phyloP scores from a whole-genome alignment of 2,113 vertebrate genomes.

The Spheniscus mendiculus region DNA sequence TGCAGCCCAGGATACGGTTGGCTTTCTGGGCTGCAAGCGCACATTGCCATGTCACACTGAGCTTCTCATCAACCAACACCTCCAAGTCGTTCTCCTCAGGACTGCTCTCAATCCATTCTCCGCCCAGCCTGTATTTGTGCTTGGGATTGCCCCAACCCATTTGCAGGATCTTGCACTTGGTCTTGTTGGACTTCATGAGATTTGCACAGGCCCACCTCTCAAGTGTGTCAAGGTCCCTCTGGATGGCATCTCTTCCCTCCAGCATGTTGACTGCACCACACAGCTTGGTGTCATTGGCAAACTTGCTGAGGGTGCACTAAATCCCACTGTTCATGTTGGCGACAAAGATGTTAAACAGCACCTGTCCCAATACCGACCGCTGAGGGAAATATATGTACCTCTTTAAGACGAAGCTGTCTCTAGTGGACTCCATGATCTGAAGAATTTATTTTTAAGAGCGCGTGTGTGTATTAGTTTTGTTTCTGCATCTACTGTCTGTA shows the following conservation, averaged over 20 bases:
- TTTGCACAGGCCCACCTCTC: not conserved
- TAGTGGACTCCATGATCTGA: not conserved
- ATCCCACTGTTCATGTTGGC: not conserved
- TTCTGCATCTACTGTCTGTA: not conserved
- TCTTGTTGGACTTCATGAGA: not conserved
- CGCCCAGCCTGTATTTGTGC: not conserved
- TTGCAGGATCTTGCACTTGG: not conserved
- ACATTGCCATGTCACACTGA: not conserved
- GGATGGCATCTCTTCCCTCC: not conserved
- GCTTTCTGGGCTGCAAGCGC: not conserved
- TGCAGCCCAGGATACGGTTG: not conserved
- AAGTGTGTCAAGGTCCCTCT: not conserved
- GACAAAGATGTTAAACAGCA: not conserved
- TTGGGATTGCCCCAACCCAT: not conserved
- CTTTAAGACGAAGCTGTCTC: not conserved
- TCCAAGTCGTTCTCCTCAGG: not conserved
- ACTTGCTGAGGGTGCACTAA: not conserved
- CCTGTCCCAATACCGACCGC: not conserved
- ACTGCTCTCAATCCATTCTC: not conserved
- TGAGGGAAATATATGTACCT: not conserved
- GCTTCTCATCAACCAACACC: not conserved
- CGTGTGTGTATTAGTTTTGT: not conserved
- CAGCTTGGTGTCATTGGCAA: not conserved
- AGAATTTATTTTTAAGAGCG: not conserved
- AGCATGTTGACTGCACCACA: not conserved